These are phyloP conservation scores for Fukomys damarensis DNA, from an alignment of 2,113 vertebrate species.

Conservation along the genomic window DNA sequence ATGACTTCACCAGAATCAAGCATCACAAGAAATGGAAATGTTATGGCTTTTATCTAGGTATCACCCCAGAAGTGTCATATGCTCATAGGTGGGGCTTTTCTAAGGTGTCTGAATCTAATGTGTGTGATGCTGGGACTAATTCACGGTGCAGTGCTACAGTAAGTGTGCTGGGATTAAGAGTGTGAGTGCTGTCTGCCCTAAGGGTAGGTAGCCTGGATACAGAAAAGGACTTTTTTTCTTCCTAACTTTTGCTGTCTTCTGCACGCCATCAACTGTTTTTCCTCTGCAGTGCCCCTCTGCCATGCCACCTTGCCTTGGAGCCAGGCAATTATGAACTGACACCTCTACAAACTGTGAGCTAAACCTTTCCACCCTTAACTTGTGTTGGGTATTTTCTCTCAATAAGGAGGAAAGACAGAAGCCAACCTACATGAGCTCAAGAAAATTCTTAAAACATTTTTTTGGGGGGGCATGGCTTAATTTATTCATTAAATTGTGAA, in stretches of 20 bases:
- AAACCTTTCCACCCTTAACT: not conserved
- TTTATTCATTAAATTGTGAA: not conserved
- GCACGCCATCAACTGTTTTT: not conserved
- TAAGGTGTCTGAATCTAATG: not conserved
- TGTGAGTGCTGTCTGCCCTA: not conserved
- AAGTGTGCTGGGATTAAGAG: not conserved
- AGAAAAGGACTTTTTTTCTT: not conserved
- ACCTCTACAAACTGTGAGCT: not conserved
- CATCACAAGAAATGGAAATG: not conserved
- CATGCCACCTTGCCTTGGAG: not conserved
- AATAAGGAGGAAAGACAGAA: not conserved
- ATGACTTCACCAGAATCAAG: not conserved
- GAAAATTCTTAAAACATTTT: not conserved
- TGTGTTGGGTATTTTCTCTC: not conserved
- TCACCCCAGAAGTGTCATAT: not conserved
- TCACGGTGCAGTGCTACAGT: not conserved
- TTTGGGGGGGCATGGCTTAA: conserved; percentile 18
- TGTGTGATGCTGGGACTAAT: not conserved
- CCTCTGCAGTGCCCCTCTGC: not conserved
- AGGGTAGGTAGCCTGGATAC: not conserved
- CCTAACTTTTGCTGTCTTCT: not conserved
- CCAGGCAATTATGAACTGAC: not conserved
- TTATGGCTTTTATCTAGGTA: not conserved
- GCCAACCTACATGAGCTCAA: not conserved
- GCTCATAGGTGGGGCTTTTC: not conserved